Percentiles rank a stretch among this genome's conserved stretches.
phyloP scores from a whole-genome alignment of 1,140 invertebrate genomes.

The Platorchestia sp. region DNA sequence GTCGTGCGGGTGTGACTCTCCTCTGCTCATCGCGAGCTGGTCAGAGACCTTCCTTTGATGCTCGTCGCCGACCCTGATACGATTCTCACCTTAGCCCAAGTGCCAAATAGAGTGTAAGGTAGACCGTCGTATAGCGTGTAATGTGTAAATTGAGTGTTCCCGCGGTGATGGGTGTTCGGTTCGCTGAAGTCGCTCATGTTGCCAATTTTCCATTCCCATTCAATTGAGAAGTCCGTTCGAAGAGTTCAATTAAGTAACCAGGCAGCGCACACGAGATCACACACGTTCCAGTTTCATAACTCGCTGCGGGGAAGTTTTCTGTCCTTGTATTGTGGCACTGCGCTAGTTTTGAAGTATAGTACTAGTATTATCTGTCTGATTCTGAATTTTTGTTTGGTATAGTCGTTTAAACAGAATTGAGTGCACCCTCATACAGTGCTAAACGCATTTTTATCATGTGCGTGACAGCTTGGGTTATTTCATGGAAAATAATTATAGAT shows the following conservation, averaged over 20 bases:
- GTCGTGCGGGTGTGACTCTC: neutral
- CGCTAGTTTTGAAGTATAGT: neutral
- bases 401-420: neutral
- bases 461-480: neutral
- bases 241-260: neutral
- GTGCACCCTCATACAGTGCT: neutral
- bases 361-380: neutral
- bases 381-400: neutral
- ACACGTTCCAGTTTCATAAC: neutral
- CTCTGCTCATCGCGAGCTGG: neutral
- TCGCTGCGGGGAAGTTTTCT: neutral
- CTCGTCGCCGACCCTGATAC: slow-evolving; percentile 13
- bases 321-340: neutral
- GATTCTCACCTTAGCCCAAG: slow-evolving; percentile 53
- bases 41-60: neutral
- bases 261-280: neutral
- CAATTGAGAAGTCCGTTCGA: neutral
- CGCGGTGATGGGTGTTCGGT: neutral
- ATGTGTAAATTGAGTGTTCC: neutral
- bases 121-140: neutral
- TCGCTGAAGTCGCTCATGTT: neutral
- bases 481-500: neutral
- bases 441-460: neutral
- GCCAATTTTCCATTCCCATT: neutral
- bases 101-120: slow-evolving; percentile 47